Conservation (phyloP, 2,797 vertebrate genomes). For the Poeciliopsis turneri region DNA sequence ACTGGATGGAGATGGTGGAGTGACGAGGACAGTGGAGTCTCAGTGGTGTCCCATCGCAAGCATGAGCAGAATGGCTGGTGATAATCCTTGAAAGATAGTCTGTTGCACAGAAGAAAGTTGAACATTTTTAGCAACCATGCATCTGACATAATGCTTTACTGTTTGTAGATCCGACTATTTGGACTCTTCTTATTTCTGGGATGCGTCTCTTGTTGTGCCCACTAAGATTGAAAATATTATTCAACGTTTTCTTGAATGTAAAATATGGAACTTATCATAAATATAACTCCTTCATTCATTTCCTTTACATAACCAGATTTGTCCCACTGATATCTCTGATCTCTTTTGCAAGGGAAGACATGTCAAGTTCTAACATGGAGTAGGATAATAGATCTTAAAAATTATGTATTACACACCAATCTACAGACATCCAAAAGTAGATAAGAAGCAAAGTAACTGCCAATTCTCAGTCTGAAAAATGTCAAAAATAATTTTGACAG, state of each 20-base stretch:
- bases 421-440: neutral
- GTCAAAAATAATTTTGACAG: neutral
- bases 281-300: neutral
- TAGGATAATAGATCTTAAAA: neutral
- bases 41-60: conserved; percentile 90
- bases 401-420: neutral
- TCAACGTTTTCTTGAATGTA: neutral
- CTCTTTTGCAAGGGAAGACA: neutral
- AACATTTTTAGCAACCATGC: neutral
- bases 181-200: neutral
- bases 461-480: neutral
- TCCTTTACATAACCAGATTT: neutral
- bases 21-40: conserved; percentile 92
- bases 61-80: conserved; percentile 89
- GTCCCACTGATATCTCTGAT: neutral
- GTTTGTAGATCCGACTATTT: neutral
- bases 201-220: neutral
- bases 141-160: neutral
- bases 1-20: conserved; percentile 92
- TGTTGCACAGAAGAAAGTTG: conserved; percentile 50
- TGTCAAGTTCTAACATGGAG: neutral
- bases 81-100: conserved; percentile 95
- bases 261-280: neutral
- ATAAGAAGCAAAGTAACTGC: neutral
- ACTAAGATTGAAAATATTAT: neutral